Base-by-base conservation (phyloP, 2,888 invertebrate genomes). In the Hydrotaea cyrtoneurina region DNA sequence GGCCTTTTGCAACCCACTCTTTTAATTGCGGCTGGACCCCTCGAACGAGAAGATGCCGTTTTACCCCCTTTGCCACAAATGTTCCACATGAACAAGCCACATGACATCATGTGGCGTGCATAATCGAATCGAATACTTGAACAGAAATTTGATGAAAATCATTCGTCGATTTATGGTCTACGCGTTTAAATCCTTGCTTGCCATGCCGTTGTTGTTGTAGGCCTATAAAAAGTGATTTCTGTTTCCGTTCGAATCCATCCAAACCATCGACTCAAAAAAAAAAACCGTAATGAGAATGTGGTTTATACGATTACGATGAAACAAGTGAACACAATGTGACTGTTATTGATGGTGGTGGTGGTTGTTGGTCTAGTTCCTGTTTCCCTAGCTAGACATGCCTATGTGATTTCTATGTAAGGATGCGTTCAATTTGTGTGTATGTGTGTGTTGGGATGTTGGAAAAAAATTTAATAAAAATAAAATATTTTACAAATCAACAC, bases 401-500 rank as follows among this genome's bases (percentile, higher is more conserved):
- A 17, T 53, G 15, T 53, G 53, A 17, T 53, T 11, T n/a, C 53
- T 4, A 4, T 31, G 53, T 53, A 53, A 53, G 17, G 15, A 17
- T 31, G 31, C 31, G 31, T 31, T 7, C 31, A 2, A 31, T 31
- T 2, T 31, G 31, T 31, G 31, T 31, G 31, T 31, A 7, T 4
- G 3, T 4, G 31, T 31, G 31, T 31, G 31, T 31, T 4, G 3
- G 31, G 31, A 31, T 31, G 31, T 53, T 7, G 17, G 17, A n/a
- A 31, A 57, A 31, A 57, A 5, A 57, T 57, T 57, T 64, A 64
- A 73, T 71, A 71, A 39, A 53, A 57, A 36, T 36, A 57, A 73
- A 57, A 73, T 53, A 73, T 73, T 73, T 73, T 57, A 57, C 57
- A 57, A 55, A 73, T 73, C 55, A 73, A 73, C 73, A 57, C 19